A percentile compares a stretch with the other conserved stretches of the same genome.
phyloP scores from a whole-genome alignment of 1,140 invertebrate genomes.

The Eueides isabella region DNA sequence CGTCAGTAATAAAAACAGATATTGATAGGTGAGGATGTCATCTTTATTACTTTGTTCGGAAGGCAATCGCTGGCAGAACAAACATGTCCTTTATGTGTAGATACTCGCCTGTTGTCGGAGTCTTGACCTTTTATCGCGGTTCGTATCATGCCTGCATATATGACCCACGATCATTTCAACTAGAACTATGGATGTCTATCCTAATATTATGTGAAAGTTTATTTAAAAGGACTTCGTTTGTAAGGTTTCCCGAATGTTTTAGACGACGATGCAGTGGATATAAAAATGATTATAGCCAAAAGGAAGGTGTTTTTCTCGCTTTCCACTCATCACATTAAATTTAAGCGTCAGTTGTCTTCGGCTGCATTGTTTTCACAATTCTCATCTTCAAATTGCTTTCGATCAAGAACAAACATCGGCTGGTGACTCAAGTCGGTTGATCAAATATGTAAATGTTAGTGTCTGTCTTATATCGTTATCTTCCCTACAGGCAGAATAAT shows the following conservation, averaged over 20 bases:
- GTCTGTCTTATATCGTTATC: conserved; percentile 37
- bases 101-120: conserved; percentile 61
- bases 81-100: conserved; percentile 61
- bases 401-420: conserved; percentile 33
- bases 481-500: conserved; percentile 17
- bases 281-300: background rate
- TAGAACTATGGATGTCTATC: conserved; percentile 25
- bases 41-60: conserved; percentile 52
- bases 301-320: background rate
- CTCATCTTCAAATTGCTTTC: conserved; percentile 19
- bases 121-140: conserved; percentile 67
- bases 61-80: conserved; percentile 48
- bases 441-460: conserved; percentile 47
- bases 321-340: background rate
- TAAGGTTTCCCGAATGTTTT: too few relatives aligned
- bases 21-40: conserved; percentile 43
- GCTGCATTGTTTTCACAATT: conserved; percentile 16
- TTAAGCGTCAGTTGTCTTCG: background rate
- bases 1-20: conserved; percentile 35
- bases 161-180: conserved; percentile 52
- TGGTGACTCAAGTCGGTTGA: conserved; percentile 41
- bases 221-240: background rate
- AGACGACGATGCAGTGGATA: too few relatives aligned
- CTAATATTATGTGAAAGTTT: conserved; percentile 13
- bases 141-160: conserved; percentile 49